Base-by-base conservation (phyloP, 2,888 invertebrate genomes). In the Drosophila meridionalis region DNA sequence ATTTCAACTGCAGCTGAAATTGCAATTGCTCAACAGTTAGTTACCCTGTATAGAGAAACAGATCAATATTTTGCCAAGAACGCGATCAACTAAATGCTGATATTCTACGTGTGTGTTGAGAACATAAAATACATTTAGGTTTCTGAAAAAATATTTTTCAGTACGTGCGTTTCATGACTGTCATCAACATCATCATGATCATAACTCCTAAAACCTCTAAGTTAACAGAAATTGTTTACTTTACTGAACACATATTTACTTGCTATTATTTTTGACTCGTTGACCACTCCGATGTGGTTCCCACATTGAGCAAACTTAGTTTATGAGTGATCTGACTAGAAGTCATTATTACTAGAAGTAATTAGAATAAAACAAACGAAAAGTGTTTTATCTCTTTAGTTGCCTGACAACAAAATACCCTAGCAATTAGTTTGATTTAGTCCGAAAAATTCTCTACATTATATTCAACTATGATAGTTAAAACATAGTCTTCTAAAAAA, bases 1-100 rank as follows among this genome's bases (percentile, higher is more conserved):
- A 80, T 73, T 76, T 38, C 38, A 38, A 36, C 53, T 53, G 36
- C 36, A 12, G 36, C 4, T 55, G 12, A n/a, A 58, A 69, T 66
- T 55, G 43, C 48, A 60, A 63, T 26, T 32, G 43, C 34, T 28
- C 36, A 48, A 62, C 53, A 20, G 5, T 12, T 3, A 47, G 60
- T 30, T 62, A 71, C 66, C 56, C 79, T 70, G 14, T n/a, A 66
- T 8, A 8, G 4, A 12, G 12, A 11, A 12, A 0, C 6, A 26
- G 11, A 12, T 11, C 20, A 4, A 55, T 28, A 38, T 40, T 30
- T 50, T 26, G 12, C 0, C 14, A 14, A 11, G 34, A 52, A 34
- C 20, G 26, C 1, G 34, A 34, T 34, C 8, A 34, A 34, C 7
- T 42, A 3, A n/a, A 42, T 42, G 3, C 7, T n/a, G 14, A 1